phyloP scores from a whole-genome alignment of 1,140 invertebrate species.

The Trachymyrmex septentrionalis region DNA sequence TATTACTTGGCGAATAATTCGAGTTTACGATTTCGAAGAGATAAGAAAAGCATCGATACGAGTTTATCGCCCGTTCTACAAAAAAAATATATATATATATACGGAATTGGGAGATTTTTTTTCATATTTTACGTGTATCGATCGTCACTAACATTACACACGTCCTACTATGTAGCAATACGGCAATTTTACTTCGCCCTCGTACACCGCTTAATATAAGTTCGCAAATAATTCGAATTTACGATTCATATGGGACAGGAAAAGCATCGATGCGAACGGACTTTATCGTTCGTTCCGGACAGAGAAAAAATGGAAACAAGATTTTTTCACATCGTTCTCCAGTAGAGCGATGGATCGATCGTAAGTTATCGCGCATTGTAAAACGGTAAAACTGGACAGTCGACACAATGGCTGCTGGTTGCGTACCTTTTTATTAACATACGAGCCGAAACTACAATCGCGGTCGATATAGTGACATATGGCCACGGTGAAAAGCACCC shows the following conservation, averaged over 20 bases:
- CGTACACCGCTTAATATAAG: constrained; percentile 3
- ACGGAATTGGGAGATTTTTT: constrained; percentile 20
- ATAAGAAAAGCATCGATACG: constrained; percentile 10
- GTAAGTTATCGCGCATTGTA: constrained; percentile 50
- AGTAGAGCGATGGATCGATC: constrained; percentile 29
- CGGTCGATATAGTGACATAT: constrained; percentile 62
- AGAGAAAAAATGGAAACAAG: constrained; percentile 46
- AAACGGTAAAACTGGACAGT: constrained; percentile 13
- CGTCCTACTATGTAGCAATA: not conserved
- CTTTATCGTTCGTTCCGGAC: constrained; percentile 23
- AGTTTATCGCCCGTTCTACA: constrained; percentile 1
- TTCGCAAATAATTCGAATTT: constrained; percentile 36
- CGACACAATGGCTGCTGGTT: constrained; percentile 43
- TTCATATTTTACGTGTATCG: constrained; percentile 7
- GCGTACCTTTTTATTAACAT: constrained; percentile 62
- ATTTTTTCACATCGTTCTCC: constrained; percentile 44
- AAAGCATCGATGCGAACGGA: constrained; percentile 1
- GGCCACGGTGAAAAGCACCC: constrained; percentile 50
- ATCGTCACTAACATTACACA: constrained; percentile 3
- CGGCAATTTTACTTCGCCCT: constrained; percentile 6
- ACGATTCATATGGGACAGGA: constrained; percentile 11
- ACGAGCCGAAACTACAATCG: constrained; percentile 60
- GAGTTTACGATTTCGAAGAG: constrained; percentile 50
- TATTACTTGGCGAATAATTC: constrained; percentile 47
- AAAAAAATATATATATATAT: not conserved